Evolutionary conservation across 2,113 vertebrate species (phyloP).

Genomic region (Leucopsar rothschildi): DNA sequence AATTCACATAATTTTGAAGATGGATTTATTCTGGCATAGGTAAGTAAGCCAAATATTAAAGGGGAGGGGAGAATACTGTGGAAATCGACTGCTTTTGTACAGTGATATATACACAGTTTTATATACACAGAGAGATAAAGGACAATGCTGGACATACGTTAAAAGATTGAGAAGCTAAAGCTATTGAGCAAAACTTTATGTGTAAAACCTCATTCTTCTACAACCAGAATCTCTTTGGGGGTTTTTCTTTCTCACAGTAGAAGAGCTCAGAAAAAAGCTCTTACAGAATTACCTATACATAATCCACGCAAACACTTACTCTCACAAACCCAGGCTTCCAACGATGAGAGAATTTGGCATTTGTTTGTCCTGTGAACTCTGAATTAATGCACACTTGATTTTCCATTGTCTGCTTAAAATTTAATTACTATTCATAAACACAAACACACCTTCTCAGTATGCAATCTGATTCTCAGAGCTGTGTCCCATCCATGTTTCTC

Average conservation of each 20-base stretch:
- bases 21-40: slow-evolving; percentile 47
- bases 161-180: background rate
- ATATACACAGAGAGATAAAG: background rate
- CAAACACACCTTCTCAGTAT: background rate
- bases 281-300: background rate
- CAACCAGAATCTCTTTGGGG: background rate
- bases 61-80: background rate
- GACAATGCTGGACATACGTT: background rate
- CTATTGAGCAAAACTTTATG: background rate
- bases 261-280: background rate
- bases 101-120: background rate
- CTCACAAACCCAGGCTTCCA: background rate
- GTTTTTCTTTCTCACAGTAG: background rate
- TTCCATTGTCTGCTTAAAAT: background rate
- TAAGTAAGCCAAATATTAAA: background rate
- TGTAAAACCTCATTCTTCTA: background rate
- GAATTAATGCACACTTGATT: background rate
- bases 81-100: background rate
- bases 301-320: background rate
- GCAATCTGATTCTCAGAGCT: background rate
- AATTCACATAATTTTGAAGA: slow-evolving; percentile 45
- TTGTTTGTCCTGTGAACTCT: background rate
- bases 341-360: accelerated
- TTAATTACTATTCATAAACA: background rate
- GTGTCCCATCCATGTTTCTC: background rate